phyloP scores from a whole-genome alignment of 2,888 invertebrate genomes.

The Macropis europaea region DNA sequence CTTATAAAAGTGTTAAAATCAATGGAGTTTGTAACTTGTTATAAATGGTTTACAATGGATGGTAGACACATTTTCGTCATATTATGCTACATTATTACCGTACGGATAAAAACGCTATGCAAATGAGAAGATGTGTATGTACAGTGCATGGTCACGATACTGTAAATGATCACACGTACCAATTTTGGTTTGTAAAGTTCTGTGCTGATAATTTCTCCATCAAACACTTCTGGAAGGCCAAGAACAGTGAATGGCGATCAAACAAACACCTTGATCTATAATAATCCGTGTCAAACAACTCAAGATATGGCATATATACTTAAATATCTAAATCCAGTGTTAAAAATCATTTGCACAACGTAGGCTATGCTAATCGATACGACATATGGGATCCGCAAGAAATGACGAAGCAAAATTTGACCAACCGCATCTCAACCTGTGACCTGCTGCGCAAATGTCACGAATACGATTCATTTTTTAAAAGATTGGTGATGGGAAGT shows the following conservation, averaged over 20 bases:
- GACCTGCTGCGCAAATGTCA: conserved; percentile 8
- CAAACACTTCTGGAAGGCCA: no score
- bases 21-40: no score
- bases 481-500: conserved; percentile 8
- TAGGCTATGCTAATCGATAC: conserved; percentile 6
- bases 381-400: conserved; percentile 13
- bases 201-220: no score
- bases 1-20: no score
- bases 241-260: no score
- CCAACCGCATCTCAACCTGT: conserved; percentile 3
- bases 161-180: no score
- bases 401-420: not conserved
- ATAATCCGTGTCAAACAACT: no score
- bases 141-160: no score
- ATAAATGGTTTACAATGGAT: conserved; percentile 21
- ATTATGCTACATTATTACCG: conserved; percentile 34
- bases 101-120: conserved; percentile 30
- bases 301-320: conserved; percentile 14
- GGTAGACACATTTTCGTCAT: conserved; percentile 36
- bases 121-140: no score
- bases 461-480: conserved; percentile 13
- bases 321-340: not conserved
- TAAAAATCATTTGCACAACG: not conserved
- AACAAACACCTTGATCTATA: no score
- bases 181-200: no score